These are phyloP conservation scores for Polia nebulosa DNA, from an alignment of 2,888 invertebrate species.

Conservation along the genomic window DNA sequence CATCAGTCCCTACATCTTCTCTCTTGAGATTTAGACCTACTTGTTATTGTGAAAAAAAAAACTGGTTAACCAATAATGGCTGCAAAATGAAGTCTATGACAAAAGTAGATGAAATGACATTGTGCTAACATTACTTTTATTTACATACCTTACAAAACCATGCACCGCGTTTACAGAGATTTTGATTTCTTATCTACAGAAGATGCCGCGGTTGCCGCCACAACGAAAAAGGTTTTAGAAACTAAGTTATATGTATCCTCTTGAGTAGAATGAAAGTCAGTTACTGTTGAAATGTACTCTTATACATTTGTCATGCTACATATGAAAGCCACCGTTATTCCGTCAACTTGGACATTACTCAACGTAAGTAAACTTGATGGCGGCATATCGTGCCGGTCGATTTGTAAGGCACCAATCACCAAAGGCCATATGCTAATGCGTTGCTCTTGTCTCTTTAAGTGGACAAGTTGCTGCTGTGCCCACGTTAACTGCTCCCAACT, in stretches of 20 bases:
- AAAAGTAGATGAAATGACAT: background rate
- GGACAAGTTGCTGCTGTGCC: slow-evolving; percentile 72
- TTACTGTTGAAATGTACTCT: slow-evolving; percentile 11
- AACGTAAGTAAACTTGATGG: slow-evolving; percentile 56
- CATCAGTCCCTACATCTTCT: background rate
- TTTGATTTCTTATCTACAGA: slow-evolving; percentile 17
- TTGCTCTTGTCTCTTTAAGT: slow-evolving; percentile 64
- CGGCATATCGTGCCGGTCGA: slow-evolving; percentile 61
- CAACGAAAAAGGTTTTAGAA: background rate
- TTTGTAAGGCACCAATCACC: slow-evolving; percentile 63
- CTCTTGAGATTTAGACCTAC: background rate
- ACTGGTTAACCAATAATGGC: too few species aligned
- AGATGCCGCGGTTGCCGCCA: slow-evolving; percentile 12
- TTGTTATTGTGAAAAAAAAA: background rate
- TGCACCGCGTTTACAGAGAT: background rate
- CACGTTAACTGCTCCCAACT: slow-evolving; percentile 73
- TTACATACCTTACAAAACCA: slow-evolving; percentile 8
- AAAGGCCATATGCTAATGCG: slow-evolving; percentile 86
- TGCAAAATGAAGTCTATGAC: background rate
- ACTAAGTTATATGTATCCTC: slow-evolving; percentile 10
- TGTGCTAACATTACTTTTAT: slow-evolving; percentile 19
- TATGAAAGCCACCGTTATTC: slow-evolving; percentile 54
- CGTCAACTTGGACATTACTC: slow-evolving; percentile 51
- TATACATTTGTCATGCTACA: slow-evolving; percentile 29
- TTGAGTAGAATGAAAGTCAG: slow-evolving; percentile 22